phyloP scores from a whole-genome alignment of 2,888 invertebrate species.

The Diogma glabrata region DNA sequence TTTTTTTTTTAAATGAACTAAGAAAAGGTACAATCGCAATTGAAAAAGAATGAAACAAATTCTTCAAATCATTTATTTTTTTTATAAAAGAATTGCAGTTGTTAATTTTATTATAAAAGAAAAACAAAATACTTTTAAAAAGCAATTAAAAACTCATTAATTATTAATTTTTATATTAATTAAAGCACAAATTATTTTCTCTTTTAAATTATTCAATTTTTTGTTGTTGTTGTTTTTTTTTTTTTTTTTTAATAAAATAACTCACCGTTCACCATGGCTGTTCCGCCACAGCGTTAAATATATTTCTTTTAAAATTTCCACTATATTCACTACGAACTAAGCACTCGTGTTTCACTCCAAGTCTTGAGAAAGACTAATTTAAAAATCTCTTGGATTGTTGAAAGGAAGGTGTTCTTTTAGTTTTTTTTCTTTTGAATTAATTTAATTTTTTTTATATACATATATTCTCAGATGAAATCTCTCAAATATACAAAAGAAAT shows the following conservation, averaged over 20 bases:
- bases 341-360: slow-evolving; percentile 33
- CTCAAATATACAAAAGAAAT: too few species aligned
- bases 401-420: slow-evolving; percentile 4
- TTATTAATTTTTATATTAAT: too few species aligned
- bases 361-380: slow-evolving; percentile 36
- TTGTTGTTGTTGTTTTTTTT: neutral
- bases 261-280: slow-evolving; percentile 35
- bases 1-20: slow-evolving; percentile 8
- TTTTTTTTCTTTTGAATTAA: too few species aligned
- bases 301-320: slow-evolving; percentile 3
- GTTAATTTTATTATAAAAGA: neutral
- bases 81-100: neutral
- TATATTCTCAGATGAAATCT: slow-evolving; percentile 3
- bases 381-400: neutral
- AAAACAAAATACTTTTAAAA: neutral
- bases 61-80: neutral
- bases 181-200: too few species aligned
- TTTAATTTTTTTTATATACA: too few species aligned
- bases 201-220: too few species aligned
- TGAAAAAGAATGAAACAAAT: neutral
- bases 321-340: slow-evolving; percentile 24
- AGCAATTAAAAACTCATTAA: neutral
- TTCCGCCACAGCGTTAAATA: slow-evolving; percentile 30
- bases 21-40: neutral
- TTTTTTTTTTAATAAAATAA: slow-evolving; percentile 12